Percentiles rank a stretch among this genome's conserved stretches.
These are phyloP conservation scores for Triplophysa dalaica DNA, from an alignment of 2,113 vertebrate species.

Conservation along the genomic window DNA sequence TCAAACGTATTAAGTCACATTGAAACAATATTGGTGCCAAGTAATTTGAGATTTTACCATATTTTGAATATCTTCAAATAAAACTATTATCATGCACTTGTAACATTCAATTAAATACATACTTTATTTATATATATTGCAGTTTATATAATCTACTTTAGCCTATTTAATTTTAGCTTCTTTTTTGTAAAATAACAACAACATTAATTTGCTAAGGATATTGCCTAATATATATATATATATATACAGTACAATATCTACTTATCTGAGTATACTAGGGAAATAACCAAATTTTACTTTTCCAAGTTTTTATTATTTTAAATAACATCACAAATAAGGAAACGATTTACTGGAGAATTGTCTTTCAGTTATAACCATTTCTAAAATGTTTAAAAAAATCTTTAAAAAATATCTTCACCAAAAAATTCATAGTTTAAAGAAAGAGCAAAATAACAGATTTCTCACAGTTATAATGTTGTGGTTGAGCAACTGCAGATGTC, in stretches of 20 bases:
- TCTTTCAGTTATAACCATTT: neutral
- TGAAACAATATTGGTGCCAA: neutral
- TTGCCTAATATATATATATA: neutral
- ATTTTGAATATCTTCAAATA: neutral
- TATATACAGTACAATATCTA: neutral
- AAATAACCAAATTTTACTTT: neutral
- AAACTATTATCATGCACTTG: neutral
- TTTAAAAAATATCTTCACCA: neutral
- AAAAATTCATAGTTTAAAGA: constrained; percentile 4
- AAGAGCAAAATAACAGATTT: constrained; percentile 20
- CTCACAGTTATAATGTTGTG: constrained; percentile 53
- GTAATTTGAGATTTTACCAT: neutral
- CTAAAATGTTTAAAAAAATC: neutral
- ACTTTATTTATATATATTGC: too few species aligned
- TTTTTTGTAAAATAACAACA: neutral
- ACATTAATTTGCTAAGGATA: neutral
- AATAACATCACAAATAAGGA: neutral
- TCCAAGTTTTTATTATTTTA: constrained; percentile 1
- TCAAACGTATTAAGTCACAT: neutral
- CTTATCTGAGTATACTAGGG: neutral
- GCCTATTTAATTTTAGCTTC: neutral
- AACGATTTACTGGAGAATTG: neutral
- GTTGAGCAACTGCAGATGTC: constrained; percentile 71
- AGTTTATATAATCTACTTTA: too few species aligned
- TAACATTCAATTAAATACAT: neutral